These are phyloP conservation scores for Acronicta psi DNA, from an alignment of 2,888 invertebrate species.

Conservation along the genomic window DNA sequence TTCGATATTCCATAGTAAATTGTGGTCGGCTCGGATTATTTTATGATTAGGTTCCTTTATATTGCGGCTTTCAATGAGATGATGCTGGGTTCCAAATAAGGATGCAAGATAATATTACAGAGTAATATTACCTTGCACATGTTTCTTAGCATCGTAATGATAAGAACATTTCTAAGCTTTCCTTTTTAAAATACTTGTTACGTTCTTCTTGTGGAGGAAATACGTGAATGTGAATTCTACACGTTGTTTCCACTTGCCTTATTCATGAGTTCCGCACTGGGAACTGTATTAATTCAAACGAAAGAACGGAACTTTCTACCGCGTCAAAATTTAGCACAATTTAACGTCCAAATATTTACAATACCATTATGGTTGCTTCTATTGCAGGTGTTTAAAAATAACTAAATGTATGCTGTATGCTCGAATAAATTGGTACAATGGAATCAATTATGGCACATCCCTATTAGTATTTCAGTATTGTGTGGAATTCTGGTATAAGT, in stretches of 20 bases:
- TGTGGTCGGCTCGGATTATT: conserved; percentile 30
- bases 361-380: background rate
- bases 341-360: conserved; percentile 1
- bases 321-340: conserved; percentile 11
- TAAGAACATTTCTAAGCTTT: conserved; percentile 1
- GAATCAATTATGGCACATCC: background rate
- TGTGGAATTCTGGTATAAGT: background rate
- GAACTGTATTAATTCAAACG: conserved; percentile 30
- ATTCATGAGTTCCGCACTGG: conserved; percentile 35
- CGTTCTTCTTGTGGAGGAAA: conserved; percentile 17
- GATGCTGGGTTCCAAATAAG: conserved; percentile 8
- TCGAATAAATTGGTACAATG: background rate
- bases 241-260: conserved; percentile 33
- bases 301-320: conserved; percentile 11
- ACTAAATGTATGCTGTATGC: background rate
- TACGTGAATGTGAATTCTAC: conserved; percentile 28
- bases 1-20: conserved; percentile 10
- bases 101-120: background rate
- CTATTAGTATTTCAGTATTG: background rate
- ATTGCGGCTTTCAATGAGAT: conserved; percentile 15
- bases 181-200: background rate
- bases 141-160: conserved; percentile 2
- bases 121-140: conserved; percentile 9
- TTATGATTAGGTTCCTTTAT: conserved; percentile 41
- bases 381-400: background rate